A percentile compares a stretch with the other conserved stretches of the same genome.
These are phyloP conservation scores for Brachionus plicatilis DNA, from an alignment of 1,140 invertebrate species.

Conservation along the genomic window DNA sequence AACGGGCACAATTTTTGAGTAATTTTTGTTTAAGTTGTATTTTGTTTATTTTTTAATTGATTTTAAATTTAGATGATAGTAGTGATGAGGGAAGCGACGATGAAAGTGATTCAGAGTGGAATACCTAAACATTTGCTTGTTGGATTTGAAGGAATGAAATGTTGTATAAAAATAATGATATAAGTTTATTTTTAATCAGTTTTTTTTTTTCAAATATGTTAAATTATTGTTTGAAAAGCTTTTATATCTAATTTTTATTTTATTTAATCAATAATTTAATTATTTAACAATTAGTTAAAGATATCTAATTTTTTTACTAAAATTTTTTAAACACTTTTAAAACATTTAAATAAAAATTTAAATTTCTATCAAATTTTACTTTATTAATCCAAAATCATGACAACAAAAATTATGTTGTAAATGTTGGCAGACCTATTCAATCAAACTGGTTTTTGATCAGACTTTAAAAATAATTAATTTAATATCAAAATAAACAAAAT, in stretches of 20 bases:
- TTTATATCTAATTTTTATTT: background rate
- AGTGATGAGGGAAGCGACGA: conserved; percentile 26
- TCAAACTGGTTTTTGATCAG: too few species aligned
- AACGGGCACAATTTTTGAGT: conserved; percentile 36
- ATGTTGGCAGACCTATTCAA: too few species aligned
- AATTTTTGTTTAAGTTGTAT: background rate
- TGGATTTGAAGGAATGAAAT: background rate
- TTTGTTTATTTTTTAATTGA: background rate
- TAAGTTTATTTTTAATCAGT: background rate
- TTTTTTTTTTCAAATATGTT: background rate
- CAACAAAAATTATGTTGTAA: too few species aligned
- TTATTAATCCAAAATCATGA: too few species aligned
- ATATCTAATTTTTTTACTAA: background rate
- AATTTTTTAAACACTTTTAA: background rate
- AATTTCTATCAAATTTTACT: too few species aligned
- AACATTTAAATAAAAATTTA: background rate
- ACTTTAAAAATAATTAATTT: too few species aligned
- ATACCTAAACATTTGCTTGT: background rate
- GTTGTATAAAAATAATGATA: background rate
- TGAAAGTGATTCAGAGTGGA: conserved; percentile 40
- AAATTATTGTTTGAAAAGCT: background rate
- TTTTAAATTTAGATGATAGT: conserved; percentile 6
- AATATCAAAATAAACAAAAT: too few species aligned
- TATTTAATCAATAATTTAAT: background rate
- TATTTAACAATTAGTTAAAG: background rate